Evolutionary conservation across 2,113 vertebrate species (phyloP), one percentile per base, ranked within the genome.

Genomic region (Clarias batrachus): DNA sequence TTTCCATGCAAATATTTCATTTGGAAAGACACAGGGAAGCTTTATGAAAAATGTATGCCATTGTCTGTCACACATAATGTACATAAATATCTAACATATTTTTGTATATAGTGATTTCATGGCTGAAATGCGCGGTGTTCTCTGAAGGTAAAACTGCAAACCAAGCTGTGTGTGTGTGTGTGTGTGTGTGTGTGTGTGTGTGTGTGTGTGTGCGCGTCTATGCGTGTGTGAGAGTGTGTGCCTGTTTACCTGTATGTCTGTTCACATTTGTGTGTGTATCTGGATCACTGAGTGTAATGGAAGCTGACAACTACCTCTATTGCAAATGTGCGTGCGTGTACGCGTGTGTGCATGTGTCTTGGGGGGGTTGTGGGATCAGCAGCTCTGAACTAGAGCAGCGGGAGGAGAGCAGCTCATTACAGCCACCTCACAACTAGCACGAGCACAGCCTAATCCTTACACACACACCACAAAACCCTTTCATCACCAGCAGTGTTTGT

Each of bases 201-300:
- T 63, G 30, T 63, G 59, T 25, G 57, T 62, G 59, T 63, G 83
- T 82, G 87, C 85, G 83, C 60, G 65, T 89, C 19, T 63, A 17
- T 63, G 59, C 25, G 57, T 62, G 59, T 63, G 33, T 65, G 21
- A 48, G 59, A 17, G 60, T 68, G 86, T 87, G 71, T 85, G 89
- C 13, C 3, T 27, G 16, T 70, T 33, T 70, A 70, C 16, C 27
- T 71, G 30, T 17, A 71, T 83, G 86, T 87, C 81, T 89, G 83
- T 80, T 57, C 21, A n/a, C 14, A 8, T 68, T 10, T 54, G 25
- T 68, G 73, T 80, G 63, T 87, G 54, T 84, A 5, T 84, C 76
- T 81, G 70, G 27, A 70, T 33, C 33, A 73, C 37, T 82, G 30
- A 16, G 52, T 73, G 25, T 17, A 54, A 76, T 76, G 25, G 41